Evolutionary conservation across 2,113 vertebrate genomes (phyloP).

Genomic region (Mesoclemmys tuberculata): DNA sequence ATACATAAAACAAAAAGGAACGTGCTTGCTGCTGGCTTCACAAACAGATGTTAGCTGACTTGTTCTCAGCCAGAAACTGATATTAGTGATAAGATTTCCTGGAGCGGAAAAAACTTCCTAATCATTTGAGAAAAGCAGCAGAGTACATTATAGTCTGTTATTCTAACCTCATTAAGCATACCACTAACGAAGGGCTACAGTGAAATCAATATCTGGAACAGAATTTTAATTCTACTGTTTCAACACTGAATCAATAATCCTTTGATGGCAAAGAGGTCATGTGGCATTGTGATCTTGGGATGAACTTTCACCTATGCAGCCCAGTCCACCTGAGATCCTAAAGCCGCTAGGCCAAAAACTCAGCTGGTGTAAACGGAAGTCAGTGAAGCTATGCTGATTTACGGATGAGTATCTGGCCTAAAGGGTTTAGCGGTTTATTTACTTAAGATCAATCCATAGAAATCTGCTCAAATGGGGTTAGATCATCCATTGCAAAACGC

Average conservation of each 20-base stretch:
- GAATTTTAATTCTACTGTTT: not conserved
- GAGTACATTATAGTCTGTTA: slow-evolving; percentile 51
- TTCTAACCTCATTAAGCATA: slow-evolving; percentile 56
- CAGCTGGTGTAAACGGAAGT: not conserved
- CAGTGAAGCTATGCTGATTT: not conserved
- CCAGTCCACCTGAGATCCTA: not conserved
- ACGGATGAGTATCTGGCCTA: not conserved
- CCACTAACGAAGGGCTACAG: slow-evolving; percentile 30
- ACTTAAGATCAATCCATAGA: not conserved
- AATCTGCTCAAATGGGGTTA: not conserved
- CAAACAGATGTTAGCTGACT: slow-evolving; percentile 49
- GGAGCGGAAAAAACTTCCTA: slow-evolving; percentile 49
- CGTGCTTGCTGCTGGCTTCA: slow-evolving; percentile 35
- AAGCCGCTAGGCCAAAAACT: not conserved
- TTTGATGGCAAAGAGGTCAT: slow-evolving; percentile 12
- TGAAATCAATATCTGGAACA: not conserved
- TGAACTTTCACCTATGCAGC: not conserved
- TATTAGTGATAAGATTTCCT: slow-evolving; percentile 59
- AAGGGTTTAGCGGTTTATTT: not conserved
- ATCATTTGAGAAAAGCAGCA: slow-evolving; percentile 46
- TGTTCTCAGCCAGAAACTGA: slow-evolving; percentile 46
- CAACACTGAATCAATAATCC: not conserved
- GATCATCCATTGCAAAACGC: not conserved
- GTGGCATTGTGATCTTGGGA: not conserved
- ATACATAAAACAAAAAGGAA: slow-evolving; percentile 3